Evolutionary conservation across 2,888 invertebrate genomes (phyloP).

Genomic region (Brenthis hecate): DNA sequence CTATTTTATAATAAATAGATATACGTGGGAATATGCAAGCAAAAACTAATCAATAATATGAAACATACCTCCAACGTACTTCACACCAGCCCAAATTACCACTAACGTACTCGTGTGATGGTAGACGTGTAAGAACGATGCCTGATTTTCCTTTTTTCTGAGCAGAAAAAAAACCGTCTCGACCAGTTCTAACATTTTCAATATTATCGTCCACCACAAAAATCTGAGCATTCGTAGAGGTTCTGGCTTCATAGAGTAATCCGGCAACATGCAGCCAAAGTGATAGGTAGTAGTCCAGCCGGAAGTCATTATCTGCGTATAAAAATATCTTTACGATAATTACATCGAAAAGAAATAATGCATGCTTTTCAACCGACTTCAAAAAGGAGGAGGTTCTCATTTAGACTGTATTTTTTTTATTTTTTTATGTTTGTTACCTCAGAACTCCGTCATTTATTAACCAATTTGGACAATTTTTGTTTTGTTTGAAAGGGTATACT

Average conservation of each 20-base stretch:
- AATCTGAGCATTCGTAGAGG: slow-evolving; percentile 82
- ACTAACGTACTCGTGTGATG: slow-evolving; percentile 85
- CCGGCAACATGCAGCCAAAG: slow-evolving; percentile 86
- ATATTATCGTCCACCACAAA: slow-evolving; percentile 84
- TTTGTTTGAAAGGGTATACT: no score
- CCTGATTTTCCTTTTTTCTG: slow-evolving; percentile 87
- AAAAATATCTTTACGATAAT: not conserved
- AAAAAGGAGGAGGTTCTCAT: no score
- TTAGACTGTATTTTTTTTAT: no score
- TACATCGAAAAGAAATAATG: not conserved
- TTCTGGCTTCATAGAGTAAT: slow-evolving; percentile 85
- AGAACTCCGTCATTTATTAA: no score
- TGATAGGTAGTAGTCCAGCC: slow-evolving; percentile 85
- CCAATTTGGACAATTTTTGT: no score
- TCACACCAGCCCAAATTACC: slow-evolving; percentile 83
- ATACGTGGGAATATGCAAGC: no score
- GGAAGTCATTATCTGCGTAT: slow-evolving; percentile 82
- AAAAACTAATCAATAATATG: not conserved
- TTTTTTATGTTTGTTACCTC: no score
- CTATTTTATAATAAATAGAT: no score
- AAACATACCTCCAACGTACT: slow-evolving; percentile 85
- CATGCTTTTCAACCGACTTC: no score
- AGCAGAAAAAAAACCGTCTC: slow-evolving; percentile 88
- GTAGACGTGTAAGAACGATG: slow-evolving; percentile 87
- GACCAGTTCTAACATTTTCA: slow-evolving; percentile 85